phyloP scores from a whole-genome alignment of 2,113 vertebrate species.

The Nyctibius bracteatus region DNA sequence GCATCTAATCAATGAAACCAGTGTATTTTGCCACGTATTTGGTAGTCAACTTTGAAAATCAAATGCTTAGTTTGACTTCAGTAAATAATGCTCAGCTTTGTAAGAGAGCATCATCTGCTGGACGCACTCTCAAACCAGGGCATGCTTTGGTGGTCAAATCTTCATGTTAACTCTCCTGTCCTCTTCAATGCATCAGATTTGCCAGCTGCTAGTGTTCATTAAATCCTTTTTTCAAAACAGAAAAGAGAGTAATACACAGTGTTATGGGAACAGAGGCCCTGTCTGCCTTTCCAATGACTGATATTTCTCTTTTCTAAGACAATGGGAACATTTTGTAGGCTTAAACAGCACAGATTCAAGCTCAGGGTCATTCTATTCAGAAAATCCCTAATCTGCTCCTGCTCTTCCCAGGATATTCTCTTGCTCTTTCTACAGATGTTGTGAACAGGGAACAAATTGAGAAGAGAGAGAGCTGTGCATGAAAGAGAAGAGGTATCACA shows the following conservation, averaged over 20 bases:
- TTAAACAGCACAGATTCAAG: neutral
- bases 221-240: neutral
- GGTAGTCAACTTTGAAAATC: neutral
- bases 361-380: neutral
- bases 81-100: neutral
- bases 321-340: neutral
- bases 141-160: neutral
- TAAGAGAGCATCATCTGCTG: neutral
- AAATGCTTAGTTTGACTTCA: neutral
- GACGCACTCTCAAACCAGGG: neutral
- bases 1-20: neutral
- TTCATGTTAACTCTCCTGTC: neutral
- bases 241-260: neutral
- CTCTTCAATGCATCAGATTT: neutral
- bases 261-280: neutral
- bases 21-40: neutral
- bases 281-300: neutral
- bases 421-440: neutral
- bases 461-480: neutral
- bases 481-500: neutral
- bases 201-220: neutral
- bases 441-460: neutral
- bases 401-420: neutral
- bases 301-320: neutral
- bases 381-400: neutral